Base-by-base conservation (phyloP, 2,888 invertebrate genomes). In the Lymantria monacha region DNA sequence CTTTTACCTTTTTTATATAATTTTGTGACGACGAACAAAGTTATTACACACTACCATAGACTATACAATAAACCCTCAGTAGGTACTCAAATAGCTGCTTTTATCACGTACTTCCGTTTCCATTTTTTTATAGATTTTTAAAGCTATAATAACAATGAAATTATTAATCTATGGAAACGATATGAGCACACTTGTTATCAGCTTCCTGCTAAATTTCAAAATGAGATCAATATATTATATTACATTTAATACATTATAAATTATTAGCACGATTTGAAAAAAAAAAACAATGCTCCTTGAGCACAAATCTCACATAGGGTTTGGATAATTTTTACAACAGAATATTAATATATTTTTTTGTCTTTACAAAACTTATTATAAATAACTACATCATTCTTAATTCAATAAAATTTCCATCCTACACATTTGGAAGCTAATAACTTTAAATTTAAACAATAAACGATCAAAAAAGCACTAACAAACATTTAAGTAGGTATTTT, bases 181-280 rank as follows among this genome's bases (percentile, higher is more conserved):
- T 59, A 61, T 54, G 63, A 63, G 64, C 63, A 59, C 56, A 61
- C 59, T 51, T 47, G 56, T 54, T 64, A 66, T 53, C 61, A 57
- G 63, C 67, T 69, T 59, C 48, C 54, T 60, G 71, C 69, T 65
- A 63, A 64, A 62, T 69, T 74, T 74, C 59, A 64, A 66, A 65
- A 79, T 86, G 87, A 87, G 87, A 87, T 87, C 87, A 85, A 79
- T 78, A n/a, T n/a, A 72, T 70, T 74, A 73, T 9, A 41, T 41
- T 12, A 12, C 22, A 38, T 38, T 12, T 38, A 38, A 12, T 8
- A 38, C 59, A 69, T 51, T 56, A 54, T 42, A 59, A 44, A 63
- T 58, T 59, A 66, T 64, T 64, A 75, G 67, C 66, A 72, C 67
- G 65, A 59, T 60, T 61, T 59, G 56, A 72, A 72, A 22, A 22